Evolutionary conservation across 2,797 vertebrate genomes (phyloP).

Genomic region (Muscicapa striata): DNA sequence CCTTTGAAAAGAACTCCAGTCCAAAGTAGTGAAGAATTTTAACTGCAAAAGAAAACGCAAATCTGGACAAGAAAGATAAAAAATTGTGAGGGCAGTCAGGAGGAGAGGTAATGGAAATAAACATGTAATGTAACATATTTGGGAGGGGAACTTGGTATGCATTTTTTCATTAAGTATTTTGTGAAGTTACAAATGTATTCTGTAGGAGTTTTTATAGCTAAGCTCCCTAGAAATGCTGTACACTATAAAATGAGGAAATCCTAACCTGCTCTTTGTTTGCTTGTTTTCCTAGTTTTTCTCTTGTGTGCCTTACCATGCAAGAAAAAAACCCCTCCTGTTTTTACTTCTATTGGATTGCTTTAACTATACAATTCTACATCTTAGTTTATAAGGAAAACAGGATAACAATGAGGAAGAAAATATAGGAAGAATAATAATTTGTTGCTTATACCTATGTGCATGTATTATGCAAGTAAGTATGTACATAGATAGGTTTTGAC

Average conservation of each 20-base stretch:
- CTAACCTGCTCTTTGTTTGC: constrained; percentile 51
- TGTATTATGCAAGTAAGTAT: constrained; percentile 40
- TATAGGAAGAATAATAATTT: constrained; percentile 16
- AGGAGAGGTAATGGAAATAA: not conserved
- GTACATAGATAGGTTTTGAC: constrained; percentile 47
- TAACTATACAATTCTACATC: not conserved
- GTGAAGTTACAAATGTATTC: not conserved
- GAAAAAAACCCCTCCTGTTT: constrained; percentile 2
- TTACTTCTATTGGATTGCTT: constrained; percentile 31
- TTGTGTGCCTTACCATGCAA: constrained; percentile 43
- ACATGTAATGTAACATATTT: not conserved
- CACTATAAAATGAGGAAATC: not conserved
- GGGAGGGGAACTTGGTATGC: not conserved
- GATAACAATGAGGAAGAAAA: constrained; percentile 54
- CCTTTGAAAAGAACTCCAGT: not conserved
- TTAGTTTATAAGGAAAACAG: constrained; percentile 49
- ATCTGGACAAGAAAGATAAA: not conserved
- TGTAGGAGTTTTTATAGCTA: not conserved
- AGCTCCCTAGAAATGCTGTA: not conserved
- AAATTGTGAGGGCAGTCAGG: not conserved
- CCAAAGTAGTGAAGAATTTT: not conserved
- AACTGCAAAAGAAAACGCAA: not conserved
- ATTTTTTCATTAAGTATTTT: not conserved
- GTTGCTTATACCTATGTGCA: constrained; percentile 25
- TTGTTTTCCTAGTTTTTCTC: constrained; percentile 54